Percentiles rank a stretch among this genome's conserved stretches.
Conservation (phyloP, 2,888 invertebrate species). For the Heliconius erato region DNA sequence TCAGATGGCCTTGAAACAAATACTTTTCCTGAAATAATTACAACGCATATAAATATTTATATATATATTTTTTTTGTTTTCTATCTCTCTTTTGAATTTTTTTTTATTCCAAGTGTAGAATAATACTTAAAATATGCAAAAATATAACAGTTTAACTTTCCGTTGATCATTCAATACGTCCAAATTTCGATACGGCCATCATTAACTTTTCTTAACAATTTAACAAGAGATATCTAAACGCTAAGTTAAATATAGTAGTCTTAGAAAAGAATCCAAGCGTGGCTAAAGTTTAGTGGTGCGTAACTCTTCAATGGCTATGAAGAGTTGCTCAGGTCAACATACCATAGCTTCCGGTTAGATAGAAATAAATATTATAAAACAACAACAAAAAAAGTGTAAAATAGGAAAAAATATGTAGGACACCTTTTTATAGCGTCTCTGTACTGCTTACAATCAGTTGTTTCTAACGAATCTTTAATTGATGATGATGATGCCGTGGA, state of each 20-base stretch:
- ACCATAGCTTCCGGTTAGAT: neutral
- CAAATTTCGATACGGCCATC: neutral
- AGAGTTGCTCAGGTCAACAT: slow-evolving; percentile 5
- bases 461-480: no score
- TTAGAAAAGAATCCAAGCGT: slow-evolving; percentile 4
- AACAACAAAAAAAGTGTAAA: neutral
- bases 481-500: neutral
- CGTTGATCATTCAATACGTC: neutral
- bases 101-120: no score
- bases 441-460: no score
- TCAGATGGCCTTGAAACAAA: no score
- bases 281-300: neutral
- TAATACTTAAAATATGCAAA: no score
- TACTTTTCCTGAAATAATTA: no score
- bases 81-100: no score
- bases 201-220: neutral
- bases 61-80: no score
- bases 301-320: slow-evolving; percentile 1
- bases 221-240: neutral
- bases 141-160: no score
- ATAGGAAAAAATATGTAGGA: no score
- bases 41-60: no score
- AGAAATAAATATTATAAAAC: neutral
- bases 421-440: no score
- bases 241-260: neutral